A percentile compares a stretch with the other conserved stretches of the same genome.
These are phyloP conservation scores for Heteromurus nitidus DNA, from an alignment of 2,888 invertebrate species.

Conservation along the genomic window DNA sequence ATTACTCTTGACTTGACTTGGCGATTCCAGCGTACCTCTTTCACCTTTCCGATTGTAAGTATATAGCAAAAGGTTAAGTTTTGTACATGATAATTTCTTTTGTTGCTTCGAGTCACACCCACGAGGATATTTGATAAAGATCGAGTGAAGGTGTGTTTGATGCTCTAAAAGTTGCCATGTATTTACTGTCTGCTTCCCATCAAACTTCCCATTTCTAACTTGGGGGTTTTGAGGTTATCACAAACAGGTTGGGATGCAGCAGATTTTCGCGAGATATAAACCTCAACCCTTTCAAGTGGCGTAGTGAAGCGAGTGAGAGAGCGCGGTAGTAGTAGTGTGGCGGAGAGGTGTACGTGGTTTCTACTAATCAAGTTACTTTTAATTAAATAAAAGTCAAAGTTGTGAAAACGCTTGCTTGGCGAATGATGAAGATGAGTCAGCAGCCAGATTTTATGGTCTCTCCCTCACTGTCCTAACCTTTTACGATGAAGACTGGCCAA, in stretches of 20 bases:
- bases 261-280: neutral
- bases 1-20: neutral
- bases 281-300: neutral
- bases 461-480: neutral
- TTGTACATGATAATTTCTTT: neutral
- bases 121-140: neutral
- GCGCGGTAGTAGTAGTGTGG: neutral
- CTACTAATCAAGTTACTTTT: slow-evolving; percentile 33
- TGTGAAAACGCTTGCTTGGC: slow-evolving; percentile 12
- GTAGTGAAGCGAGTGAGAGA: neutral
- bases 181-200: neutral
- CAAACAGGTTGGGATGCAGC: slow-evolving; percentile 40
- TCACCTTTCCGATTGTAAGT: neutral
- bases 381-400: slow-evolving; percentile 39
- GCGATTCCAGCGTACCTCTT: neutral
- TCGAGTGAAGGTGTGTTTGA: neutral
- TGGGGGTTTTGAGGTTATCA: slow-evolving; percentile 24
- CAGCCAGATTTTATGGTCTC: neutral
- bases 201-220: slow-evolving; percentile 2
- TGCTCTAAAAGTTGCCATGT: neutral
- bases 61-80: neutral
- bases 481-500: too few relatives aligned
- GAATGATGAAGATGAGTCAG: neutral
- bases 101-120: neutral
- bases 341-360: slow-evolving; percentile 13